Conservation (phyloP, 1,140 invertebrate species). For the Thrips palmi region DNA sequence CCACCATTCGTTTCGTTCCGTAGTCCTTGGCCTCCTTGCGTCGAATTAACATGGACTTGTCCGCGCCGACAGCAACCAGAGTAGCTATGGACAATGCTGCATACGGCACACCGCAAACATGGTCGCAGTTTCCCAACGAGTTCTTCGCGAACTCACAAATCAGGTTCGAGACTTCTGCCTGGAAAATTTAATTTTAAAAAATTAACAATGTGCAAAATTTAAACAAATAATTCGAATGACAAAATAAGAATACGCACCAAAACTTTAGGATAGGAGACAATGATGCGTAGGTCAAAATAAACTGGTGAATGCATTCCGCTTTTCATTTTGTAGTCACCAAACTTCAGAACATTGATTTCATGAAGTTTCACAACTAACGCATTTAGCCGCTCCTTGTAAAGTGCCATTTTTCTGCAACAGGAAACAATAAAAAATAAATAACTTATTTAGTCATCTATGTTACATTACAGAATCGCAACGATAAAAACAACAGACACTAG, state of each 20-base stretch:
- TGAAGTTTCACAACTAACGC: too few species aligned
- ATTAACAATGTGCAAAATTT: too few species aligned
- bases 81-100: slow-evolving; percentile 90
- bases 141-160: slow-evolving; percentile 38
- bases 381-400: too few species aligned
- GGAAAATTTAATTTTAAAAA: too few species aligned
- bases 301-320: slow-evolving; percentile 79
- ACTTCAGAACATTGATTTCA: slow-evolving; percentile 60
- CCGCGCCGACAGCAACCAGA: slow-evolving; percentile 47
- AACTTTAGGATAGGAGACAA: slow-evolving; percentile 74
- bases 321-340: slow-evolving; percentile 85
- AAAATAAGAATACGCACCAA: too few species aligned
- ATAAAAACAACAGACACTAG: too few species aligned
- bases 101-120: slow-evolving; percentile 91
- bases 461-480: too few species aligned
- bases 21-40: slow-evolving; percentile 84
- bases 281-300: slow-evolving; percentile 82
- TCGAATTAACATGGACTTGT: slow-evolving; percentile 75
- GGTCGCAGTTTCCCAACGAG: slow-evolving; percentile 30
- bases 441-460: too few species aligned
- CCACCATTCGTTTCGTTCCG: slow-evolving; percentile 91
- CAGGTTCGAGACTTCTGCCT: slow-evolving; percentile 44
- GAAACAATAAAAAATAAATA: too few species aligned
- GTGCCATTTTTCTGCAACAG: too few species aligned
- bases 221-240: too few species aligned